Percentiles rank a stretch among this genome's conserved stretches.
Conservation (phyloP, 2,113 vertebrate species). For the Microcebus griseorufus region DNA sequence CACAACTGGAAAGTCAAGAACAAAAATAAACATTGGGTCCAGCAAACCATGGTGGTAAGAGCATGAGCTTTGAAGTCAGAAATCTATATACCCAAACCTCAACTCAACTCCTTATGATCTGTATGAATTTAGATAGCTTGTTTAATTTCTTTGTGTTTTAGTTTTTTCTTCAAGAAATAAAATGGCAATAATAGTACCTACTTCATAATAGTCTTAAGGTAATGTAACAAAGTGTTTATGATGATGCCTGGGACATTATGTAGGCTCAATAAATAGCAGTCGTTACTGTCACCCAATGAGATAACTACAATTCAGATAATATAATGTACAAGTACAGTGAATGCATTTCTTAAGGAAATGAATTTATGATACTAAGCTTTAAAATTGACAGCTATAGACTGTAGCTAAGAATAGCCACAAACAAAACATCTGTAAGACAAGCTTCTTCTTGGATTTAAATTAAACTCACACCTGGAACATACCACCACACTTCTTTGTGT, state of each 20-base stretch:
- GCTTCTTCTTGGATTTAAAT: slow-evolving; percentile 56
- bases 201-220: slow-evolving; percentile 33
- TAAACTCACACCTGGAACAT: slow-evolving; percentile 74
- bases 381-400: slow-evolving; percentile 47
- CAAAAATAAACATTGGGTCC: slow-evolving; percentile 1
- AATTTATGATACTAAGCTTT: slow-evolving; percentile 45
- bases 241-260: slow-evolving; percentile 17
- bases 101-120: not conserved
- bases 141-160: slow-evolving; percentile 13
- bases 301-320: slow-evolving; percentile 40
- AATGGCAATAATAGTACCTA: not conserved
- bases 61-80: not conserved
- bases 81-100: slow-evolving; percentile 6
- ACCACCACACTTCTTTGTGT: slow-evolving; percentile 68
- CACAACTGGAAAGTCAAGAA: slow-evolving; percentile 44
- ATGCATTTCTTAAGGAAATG: slow-evolving; percentile 57
- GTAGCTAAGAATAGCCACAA: slow-evolving; percentile 40
- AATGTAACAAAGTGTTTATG: slow-evolving; percentile 38
- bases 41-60: not conserved
- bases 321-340: not conserved
- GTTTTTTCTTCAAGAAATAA: slow-evolving; percentile 44
- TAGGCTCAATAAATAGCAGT: slow-evolving; percentile 42
- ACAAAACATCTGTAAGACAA: slow-evolving; percentile 40
- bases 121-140: slow-evolving; percentile 6
- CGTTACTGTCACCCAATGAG: slow-evolving; percentile 34